Evolutionary conservation across 2,113 vertebrate genomes (phyloP).

Genomic region (Boleophthalmus pectinirostris): DNA sequence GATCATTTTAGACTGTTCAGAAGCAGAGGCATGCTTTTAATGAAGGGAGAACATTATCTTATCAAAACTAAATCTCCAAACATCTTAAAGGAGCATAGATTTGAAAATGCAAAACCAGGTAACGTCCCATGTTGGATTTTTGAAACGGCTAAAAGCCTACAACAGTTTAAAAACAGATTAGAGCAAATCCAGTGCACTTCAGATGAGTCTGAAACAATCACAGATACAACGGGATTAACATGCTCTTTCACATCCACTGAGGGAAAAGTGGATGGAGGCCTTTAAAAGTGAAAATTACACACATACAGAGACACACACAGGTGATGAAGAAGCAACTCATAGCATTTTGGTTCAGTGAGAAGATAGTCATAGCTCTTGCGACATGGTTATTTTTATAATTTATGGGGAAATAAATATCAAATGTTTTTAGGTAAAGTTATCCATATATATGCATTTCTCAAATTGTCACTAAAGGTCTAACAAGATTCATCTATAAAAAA

Average conservation of each 20-base stretch:
- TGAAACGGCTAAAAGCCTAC: slow-evolving; percentile 28
- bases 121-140: slow-evolving; percentile 34
- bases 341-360: neutral
- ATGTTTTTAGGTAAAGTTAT: too few species aligned
- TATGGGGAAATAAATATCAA: too few species aligned
- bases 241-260: slow-evolving; percentile 36
- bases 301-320: too few species aligned
- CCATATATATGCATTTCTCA: too few species aligned
- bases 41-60: too few species aligned
- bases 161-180: slow-evolving; percentile 47
- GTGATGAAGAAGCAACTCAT: too few species aligned
- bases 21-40: too few species aligned
- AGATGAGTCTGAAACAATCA: slow-evolving; percentile 5
- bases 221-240: slow-evolving; percentile 57
- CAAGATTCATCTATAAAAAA: too few species aligned
- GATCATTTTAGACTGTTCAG: too few species aligned
- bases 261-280: neutral
- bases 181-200: slow-evolving; percentile 31
- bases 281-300: slow-evolving; percentile 21
- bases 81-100: neutral
- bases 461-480: too few species aligned
- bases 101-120: slow-evolving; percentile 29
- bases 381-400: too few species aligned
- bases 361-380: too few species aligned
- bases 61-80: neutral